Evolutionary conservation across 2,888 invertebrate species (phyloP), one percentile per base, ranked within the genome.

Genomic region (Punctoribates punctum): DNA sequence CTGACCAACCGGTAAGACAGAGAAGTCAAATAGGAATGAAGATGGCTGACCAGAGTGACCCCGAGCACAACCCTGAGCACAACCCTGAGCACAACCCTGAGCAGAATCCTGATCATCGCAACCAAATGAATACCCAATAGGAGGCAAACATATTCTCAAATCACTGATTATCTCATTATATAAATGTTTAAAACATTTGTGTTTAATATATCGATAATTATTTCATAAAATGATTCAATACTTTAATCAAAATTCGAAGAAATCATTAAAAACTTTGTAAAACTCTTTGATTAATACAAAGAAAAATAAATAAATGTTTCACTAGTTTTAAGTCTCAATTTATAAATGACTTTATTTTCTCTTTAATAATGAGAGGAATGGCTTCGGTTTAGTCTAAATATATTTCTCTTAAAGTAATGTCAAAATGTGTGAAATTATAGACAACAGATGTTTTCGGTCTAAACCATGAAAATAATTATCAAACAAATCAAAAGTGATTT

Each of bases 401-500:
- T 15, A n/a, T 38, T 65, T 65, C 38, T 42, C 23, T 42, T 23
- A n/a, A 70, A 38, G 9, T 8, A 46, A 70, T 70, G 70, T 46
- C 42, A 42, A 70, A 70, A 70, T 70, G 42, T 70, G 70, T 46
- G 42, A 70, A 70, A 38, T 42, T 23, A 70, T 70, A 70, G 70
- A n/a, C n/a, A 20, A 70, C 70, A 70, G 70, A 70, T 70, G 70
- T 70, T 70, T 70, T 42, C 23, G 20, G 42, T 70, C 70, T 65
- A 13, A 65, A 20, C 42, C 11, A 46, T 1, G 25, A 62, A n/a
- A 34, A 29, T 62, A 11, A 62, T 29, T 29, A 62, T 9, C 2
- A 29, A 62, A 34, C 29, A 29, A 29, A 27, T 27, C 17, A 60
- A 34, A 34, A 34, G 4, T 34, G 34, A 34, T 34, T 34, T 34